Evolutionary conservation across 1,140 invertebrate genomes (phyloP), one percentile per base, ranked within the genome.

Genomic region (Macrostomum lignano): DNA sequence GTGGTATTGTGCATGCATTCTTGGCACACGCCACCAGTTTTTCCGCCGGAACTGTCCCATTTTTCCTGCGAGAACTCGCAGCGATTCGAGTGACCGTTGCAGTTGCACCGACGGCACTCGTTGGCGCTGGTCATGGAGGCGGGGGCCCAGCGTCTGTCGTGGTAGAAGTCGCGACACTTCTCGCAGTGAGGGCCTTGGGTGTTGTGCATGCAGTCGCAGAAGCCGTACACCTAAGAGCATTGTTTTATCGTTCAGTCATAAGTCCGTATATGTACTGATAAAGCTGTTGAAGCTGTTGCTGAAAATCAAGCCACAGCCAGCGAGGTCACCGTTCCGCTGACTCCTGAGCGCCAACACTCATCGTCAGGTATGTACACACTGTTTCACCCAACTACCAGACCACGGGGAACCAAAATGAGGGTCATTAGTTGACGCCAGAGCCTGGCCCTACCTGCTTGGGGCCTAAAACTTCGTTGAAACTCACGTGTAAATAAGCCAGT

Each of bases 41-140:
- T 33, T 47, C 86, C 78, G 2, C 88, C 86, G 1, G 81, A 88
- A 36, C 61, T 46, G 36, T 74, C 69, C 48, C 75, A 96, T 10
- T 96, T 60, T 33, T 77, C 71, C 41, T 71, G 67, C 60, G 96
- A 82, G 60, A 94, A 98, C 55, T 71, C 79, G 52, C 91, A 98
- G 30, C 73, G 69, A 36, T 77, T 71, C 1, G 86, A 84, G 47
- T 77, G 76, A 2, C 73, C 73, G 57, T 91, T 94, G 57, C 91
- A 98, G 52, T 88, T 81, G 55, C 91, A 98, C 21, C n/a, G n/a
- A n/a, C 74, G 70, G 57, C 88, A 98, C 57, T 91, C 84, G 51
- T 86, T 70, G 0, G 77, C 77, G 49, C 88, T 70, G 19, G 61
- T 63, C 0, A 69, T 67, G 2, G 74, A 77, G 1, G 82, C 82